Percentiles rank a stretch among this genome's conserved stretches.
Conservation (phyloP, 2,113 vertebrate genomes). For the Charadrius vociferus region DNA sequence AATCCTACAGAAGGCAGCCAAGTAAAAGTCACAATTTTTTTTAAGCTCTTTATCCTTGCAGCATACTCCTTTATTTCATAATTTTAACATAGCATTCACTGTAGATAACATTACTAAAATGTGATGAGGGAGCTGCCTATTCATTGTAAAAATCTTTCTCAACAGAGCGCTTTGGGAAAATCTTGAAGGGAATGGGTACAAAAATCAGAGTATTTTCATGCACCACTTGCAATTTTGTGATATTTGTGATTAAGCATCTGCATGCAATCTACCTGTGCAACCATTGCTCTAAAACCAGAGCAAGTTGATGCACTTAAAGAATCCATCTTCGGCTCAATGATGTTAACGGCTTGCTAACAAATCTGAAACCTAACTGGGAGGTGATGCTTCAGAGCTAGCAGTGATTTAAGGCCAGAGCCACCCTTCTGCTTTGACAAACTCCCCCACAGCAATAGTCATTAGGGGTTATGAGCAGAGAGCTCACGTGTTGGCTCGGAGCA, state of each 20-base stretch:
- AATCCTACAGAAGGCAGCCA: neutral
- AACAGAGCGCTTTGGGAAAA: neutral
- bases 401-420: neutral
- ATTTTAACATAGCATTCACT: neutral
- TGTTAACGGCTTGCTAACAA: neutral
- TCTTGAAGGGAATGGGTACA: neutral
- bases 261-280: neutral
- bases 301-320: neutral
- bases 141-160: neutral
- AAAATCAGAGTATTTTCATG: neutral
- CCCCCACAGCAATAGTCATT: neutral
- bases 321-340: fast-evolving
- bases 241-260: neutral
- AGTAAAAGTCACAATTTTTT: neutral
- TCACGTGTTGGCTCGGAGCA: neutral
- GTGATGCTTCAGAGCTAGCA: neutral
- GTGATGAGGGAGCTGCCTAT: neutral
- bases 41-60: neutral
- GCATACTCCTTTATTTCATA: neutral
- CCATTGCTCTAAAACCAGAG: neutral
- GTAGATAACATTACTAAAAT: neutral
- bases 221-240: neutral
- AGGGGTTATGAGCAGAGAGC: neutral
- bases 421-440: neutral
- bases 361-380: neutral